These are phyloP conservation scores for Tribolium madens DNA, from an alignment of 1,140 invertebrate genomes.

Conservation along the genomic window DNA sequence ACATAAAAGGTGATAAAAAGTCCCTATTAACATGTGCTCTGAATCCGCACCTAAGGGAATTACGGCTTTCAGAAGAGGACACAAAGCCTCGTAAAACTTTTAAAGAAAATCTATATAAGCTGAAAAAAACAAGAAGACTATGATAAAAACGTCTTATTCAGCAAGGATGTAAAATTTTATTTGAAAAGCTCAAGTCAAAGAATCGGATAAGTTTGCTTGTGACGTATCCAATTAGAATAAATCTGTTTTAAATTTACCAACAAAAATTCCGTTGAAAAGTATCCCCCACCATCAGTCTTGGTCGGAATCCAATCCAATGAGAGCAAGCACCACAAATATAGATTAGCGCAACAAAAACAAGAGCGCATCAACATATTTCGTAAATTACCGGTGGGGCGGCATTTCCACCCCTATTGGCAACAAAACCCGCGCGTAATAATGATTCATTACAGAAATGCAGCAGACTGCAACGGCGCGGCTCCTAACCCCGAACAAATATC, in stretches of 20 bases:
- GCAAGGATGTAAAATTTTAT: slow-evolving; percentile 11
- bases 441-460: slow-evolving; percentile 35
- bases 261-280: not conserved
- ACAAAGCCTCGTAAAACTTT: slow-evolving; percentile 36
- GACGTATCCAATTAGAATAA: slow-evolving; percentile 13
- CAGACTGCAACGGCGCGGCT: slow-evolving; percentile 1
- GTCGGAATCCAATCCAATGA: not conserved
- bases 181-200: slow-evolving; percentile 7
- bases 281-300: not conserved
- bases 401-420: slow-evolving; percentile 6
- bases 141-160: slow-evolving; percentile 21
- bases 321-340: slow-evolving; percentile 6
- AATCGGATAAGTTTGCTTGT: slow-evolving; percentile 4
- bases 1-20: slow-evolving; percentile 36
- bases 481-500: slow-evolving; percentile 10
- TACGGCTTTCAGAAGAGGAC: slow-evolving; percentile 21
- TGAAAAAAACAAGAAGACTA: slow-evolving; percentile 28
- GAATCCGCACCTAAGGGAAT: slow-evolving; percentile 28
- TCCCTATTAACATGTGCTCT: slow-evolving; percentile 32
- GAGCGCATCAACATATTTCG: slow-evolving; percentile 27
- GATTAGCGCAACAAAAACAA: slow-evolving; percentile 27
- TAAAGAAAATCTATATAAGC: slow-evolving; percentile 37
- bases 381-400: slow-evolving; percentile 5
- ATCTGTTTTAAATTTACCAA: not conserved
- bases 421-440: slow-evolving; percentile 11